Conservation (phyloP, 2,888 invertebrate genomes). For the Acheta domesticus region DNA sequence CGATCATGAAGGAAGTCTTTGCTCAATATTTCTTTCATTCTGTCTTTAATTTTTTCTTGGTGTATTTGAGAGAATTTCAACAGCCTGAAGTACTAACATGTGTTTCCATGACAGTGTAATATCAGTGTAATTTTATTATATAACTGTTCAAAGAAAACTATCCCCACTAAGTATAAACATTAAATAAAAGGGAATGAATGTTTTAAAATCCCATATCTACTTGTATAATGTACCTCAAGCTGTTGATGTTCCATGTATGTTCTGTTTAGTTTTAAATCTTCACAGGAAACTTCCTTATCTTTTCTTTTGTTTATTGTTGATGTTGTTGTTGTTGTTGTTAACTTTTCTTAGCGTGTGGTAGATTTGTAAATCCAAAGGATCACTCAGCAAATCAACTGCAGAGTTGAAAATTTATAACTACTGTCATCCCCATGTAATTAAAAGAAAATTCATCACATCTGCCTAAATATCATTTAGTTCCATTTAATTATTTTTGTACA, state of each 20-base stretch:
- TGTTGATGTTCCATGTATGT: conserved; percentile 18
- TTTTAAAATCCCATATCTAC: not conserved
- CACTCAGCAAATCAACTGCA: conserved; percentile 18
- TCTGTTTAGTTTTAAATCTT: conserved; percentile 1
- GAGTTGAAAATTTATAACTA: conserved; percentile 5
- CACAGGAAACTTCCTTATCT: conserved; percentile 4
- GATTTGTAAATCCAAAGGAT: conserved; percentile 18
- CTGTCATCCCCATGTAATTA: conserved; percentile 18
- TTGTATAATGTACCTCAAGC: not conserved
- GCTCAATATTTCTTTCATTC: conserved; percentile 8
- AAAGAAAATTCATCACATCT: not conserved
- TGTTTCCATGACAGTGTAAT: not conserved
- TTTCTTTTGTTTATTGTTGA: conserved; percentile 11
- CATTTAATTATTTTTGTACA: not conserved
- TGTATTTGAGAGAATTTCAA: not conserved
- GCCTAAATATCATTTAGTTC: not conserved
- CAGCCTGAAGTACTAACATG: not conserved
- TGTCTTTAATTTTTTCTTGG: not conserved
- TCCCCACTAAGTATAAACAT: too few relatives aligned
- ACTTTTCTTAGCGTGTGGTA: conserved; percentile 18
- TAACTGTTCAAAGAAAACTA: too few relatives aligned
- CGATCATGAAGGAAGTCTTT: conserved; percentile 9
- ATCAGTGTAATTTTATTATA: not conserved
- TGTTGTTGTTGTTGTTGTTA: conserved; percentile 18
- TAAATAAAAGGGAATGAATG: too few relatives aligned